Base-by-base conservation (phyloP, 2,113 vertebrate species). In the Pseudonaja textilis region DNA sequence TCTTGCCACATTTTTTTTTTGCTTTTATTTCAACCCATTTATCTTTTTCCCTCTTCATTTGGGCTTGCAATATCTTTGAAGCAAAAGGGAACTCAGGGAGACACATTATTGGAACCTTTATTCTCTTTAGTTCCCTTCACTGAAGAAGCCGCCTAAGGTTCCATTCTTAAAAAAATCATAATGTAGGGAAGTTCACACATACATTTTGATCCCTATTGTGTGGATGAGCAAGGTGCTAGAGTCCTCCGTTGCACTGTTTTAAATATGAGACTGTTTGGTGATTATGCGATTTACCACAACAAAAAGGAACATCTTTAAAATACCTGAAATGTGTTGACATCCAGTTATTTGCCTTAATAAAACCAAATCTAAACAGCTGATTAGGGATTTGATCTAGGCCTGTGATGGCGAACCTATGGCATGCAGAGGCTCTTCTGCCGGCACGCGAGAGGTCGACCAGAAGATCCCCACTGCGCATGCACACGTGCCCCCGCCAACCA, bases 11-110 rank as follows among this genome's bases (percentile, higher is more conserved):
- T 90, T 90, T 74, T 34, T 56, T 29, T 81, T 81, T 57, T n/a
- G 23, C 22, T 59, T 92, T 94, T 59, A 90, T 92, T 90, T 90
- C 42, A 47, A 20, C 42, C 6, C 18, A 89, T 88, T 91, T 90
- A 89, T 95, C 88, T 88, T 92, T 92, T 89, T 87, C 94, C 88
- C 50, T 42, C 96, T 88, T 61, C 92, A 93, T 85, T 87, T 56
- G 88, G 92, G 86, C n/a, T 92, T 90, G 42, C 45, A 94, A 50
- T 91, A 91, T 88, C 50, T 64, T 14, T n/a, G 64, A 87, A 81
- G 92, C 81, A 74, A 92, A 92, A 90, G n/a, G 47, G 23, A 61
- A 20, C 29, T 39, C 39, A 34, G 10, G 55, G 39, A 39, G 2
- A 23, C 29, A n/a, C 47, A 74, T 74, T 45, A 85, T 8, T 20